These are phyloP conservation scores for Lepidothrix coronata DNA, from an alignment of 2,113 vertebrate species.

Conservation along the genomic window DNA sequence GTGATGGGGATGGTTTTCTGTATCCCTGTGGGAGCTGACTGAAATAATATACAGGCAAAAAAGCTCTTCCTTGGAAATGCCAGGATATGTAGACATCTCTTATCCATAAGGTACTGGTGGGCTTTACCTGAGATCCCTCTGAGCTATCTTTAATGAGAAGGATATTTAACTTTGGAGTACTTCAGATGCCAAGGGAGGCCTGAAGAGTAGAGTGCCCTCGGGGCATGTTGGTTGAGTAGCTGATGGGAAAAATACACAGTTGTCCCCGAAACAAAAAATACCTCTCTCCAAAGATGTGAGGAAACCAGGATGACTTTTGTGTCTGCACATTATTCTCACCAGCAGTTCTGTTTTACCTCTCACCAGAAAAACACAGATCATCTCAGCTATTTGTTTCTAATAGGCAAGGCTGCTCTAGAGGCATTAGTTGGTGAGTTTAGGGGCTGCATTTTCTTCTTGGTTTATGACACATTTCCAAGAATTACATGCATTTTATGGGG, in stretches of 20 bases:
- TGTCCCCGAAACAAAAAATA: neutral
- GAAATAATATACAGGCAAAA: fast-evolving
- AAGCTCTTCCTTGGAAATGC: neutral
- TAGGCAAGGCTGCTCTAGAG: neutral
- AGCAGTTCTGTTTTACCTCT: neutral
- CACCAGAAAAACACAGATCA: neutral
- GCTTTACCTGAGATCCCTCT: neutral
- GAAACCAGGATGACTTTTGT: neutral
- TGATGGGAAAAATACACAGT: neutral
- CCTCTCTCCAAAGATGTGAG: neutral
- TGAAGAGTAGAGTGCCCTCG: fast-evolving
- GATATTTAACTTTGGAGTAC: neutral
- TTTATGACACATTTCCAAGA: neutral
- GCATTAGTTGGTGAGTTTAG: neutral
- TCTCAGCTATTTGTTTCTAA: slow-evolving; percentile 23
- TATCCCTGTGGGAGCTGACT: neutral
- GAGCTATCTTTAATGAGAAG: neutral
- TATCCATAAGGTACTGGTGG: fast-evolving
- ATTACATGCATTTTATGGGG: slow-evolving; percentile 5
- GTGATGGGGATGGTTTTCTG: neutral
- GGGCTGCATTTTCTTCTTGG: slow-evolving; percentile 8
- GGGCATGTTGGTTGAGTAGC: neutral
- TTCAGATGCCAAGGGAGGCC: neutral
- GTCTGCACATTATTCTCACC: neutral
- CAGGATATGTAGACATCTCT: neutral